These are phyloP conservation scores for Boulengeromyrus knoepffleri DNA, from an alignment of 2,113 vertebrate genomes.

Conservation along the genomic window DNA sequence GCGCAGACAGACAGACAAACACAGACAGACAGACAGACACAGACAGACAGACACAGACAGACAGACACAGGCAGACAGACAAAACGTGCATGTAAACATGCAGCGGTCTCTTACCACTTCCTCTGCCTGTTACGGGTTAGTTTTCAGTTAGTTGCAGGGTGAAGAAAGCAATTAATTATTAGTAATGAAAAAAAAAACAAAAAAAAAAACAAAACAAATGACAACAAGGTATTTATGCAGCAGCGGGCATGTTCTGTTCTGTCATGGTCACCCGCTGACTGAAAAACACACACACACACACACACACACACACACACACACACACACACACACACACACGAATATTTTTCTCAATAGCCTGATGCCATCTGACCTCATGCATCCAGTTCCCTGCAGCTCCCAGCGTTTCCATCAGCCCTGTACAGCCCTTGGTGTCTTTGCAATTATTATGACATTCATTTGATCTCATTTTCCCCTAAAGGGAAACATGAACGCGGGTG, in stretches of 20 bases:
- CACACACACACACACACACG: too few relatives aligned
- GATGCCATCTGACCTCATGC: neutral
- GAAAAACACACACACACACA: neutral
- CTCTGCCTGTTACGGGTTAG: conserved; percentile 71
- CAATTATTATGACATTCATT: neutral
- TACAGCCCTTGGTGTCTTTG: neutral
- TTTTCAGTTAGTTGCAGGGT: conserved; percentile 58
- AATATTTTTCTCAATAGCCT: neutral
- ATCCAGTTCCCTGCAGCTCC: neutral
- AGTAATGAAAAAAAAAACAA: conserved; percentile 27
- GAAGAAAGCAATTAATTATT: conserved; percentile 34
- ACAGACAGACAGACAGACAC: conserved; percentile 40
- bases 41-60: conserved; percentile 39
- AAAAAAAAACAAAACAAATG: neutral
- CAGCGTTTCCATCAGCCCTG: neutral
- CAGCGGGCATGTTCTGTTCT: neutral
- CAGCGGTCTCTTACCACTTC: conserved; percentile 81
- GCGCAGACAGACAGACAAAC: conserved; percentile 34
- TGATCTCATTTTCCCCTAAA: neutral
- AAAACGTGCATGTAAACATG: conserved; percentile 41
- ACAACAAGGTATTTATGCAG: neutral
- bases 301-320: too few relatives aligned
- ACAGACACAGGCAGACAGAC: conserved; percentile 45
- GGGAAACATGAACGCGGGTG: neutral
- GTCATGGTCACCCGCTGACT: neutral